Conservation (phyloP, 92 coral and sea anemone species). For the Pocillopora meandrina region DNA sequence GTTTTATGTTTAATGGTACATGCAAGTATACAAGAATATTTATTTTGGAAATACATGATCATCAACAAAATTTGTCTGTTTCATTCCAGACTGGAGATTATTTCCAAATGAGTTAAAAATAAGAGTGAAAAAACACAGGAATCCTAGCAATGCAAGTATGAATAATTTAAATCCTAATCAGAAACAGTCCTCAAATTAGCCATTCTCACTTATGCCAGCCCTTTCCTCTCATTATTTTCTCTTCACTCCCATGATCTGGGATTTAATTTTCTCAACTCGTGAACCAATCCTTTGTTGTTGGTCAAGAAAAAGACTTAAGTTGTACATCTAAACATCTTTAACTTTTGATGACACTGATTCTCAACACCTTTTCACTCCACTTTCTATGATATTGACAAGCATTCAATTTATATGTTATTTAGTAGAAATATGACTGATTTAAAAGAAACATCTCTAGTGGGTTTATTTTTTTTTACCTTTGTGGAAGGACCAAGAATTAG, state of each 20-base stretch:
- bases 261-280: too few species aligned
- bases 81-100: conserved; percentile 76
- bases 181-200: too few species aligned
- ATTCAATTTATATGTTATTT: not conserved
- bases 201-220: not conserved
- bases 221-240: not conserved
- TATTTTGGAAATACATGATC: not conserved
- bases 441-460: too few species aligned
- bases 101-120: conserved; percentile 90
- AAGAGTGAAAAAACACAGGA: conserved; percentile 60
- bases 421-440: not conserved
- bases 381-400: not conserved
- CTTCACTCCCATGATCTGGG: too few species aligned
- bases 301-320: not conserved
- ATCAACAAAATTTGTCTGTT: conserved; percentile 1
- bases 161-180: not conserved
- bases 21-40: not conserved
- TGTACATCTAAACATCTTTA: too few species aligned
- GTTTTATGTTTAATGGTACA: not conserved
- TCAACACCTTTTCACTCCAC: not conserved
- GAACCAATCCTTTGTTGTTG: too few species aligned
- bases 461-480: not conserved
- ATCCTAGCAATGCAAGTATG: conserved; percentile 53
- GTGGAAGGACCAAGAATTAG: conserved; percentile 32
- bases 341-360: too few species aligned